Base-by-base conservation (phyloP, 2,888 invertebrate genomes). In the Aproaerema taeniolella region DNA sequence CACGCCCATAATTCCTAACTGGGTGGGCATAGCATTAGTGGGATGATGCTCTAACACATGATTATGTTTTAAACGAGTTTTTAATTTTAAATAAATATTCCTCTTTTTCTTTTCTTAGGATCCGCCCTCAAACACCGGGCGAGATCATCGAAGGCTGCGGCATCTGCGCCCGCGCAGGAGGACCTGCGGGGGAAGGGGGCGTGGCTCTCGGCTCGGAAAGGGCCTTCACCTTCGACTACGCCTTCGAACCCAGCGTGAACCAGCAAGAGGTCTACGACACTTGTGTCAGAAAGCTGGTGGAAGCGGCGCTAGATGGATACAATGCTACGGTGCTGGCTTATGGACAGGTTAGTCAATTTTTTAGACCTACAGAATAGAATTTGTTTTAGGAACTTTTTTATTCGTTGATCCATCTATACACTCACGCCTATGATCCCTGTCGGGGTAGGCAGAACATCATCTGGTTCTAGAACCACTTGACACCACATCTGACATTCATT, bases 281-380 rank as follows among this genome's bases (percentile, higher is more conserved):
- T 8, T 95, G 96, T 65, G 96, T 97, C 37, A 90, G 92, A 41
- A 90, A 91, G 38, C 90, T 99, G 42, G 94, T 99, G 52, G 95
- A 96, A 53, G 95, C 97, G 17, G 94, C 97, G 6, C 90, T 99
- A 42, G 95, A 97, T 61, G 99, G 99, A 41, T 98, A 97, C 86
- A 99, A 99, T 88, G 99, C 98, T 10, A 99, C 99, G 8, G 95
- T 99, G 29, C 89, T 99, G 58, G 99, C 99, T 0, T 98, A 98
- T 82, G 97, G 97, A 52, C 97, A 97, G 91, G 93, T 93, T 55
- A 70, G 88, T 71, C 1, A 2, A n/a, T n/a, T n/a, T n/a, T n/a
- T n/a, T n/a, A n/a, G n/a, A n/a, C n/a, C n/a, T n/a, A n/a, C n/a
- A n/a, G n/a, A n/a, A n/a, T n/a, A n/a, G n/a, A n/a, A 20, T 20